Evolutionary conservation across 2,888 invertebrate species (phyloP), one percentile per base, ranked within the genome.

Genomic region (Drosophila imparisetae): DNA sequence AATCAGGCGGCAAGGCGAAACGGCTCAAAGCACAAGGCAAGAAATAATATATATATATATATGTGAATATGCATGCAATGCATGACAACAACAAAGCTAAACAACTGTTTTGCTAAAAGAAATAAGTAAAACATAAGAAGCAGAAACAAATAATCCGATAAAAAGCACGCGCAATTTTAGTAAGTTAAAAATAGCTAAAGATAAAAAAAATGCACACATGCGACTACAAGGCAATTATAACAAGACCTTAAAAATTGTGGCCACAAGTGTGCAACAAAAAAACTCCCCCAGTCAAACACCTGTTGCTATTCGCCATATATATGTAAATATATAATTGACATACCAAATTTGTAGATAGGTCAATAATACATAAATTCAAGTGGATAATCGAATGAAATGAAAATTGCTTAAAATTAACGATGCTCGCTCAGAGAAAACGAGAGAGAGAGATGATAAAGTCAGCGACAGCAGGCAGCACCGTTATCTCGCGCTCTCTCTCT

Each of bases 1-100:
- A 78, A 68, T 78, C 66, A 76, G 64, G 66, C 76, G 59, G 60
- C 72, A 80, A 78, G 63, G 66, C 68, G 34, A 78, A 70, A 52
- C 64, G 48, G 49, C 53, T 71, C 71, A 40, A 48, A 59, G 29
- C 50, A 53, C 70, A 74, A 69, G 70, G 60, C 70, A 76, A 70
- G 11, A 58, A 63, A 54, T 32, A 66, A 34, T 52, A 52, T 53
- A 42, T 40, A 50, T 30, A 11, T 11, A 29, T 21, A 18, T 48
- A 36, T 54, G 30, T 38, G 61, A 49, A 53, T 67, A 55, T 55
- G 57, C 40, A 57, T 42, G 40, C 40, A 50, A 50, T 68, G 69
- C 29, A 59, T 18, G 50, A 45, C 40, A 57, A 42, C 24, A 29
- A 54, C 29, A 34, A 40, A 40, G 29, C 24, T 73, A 72, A 66